phyloP scores from a whole-genome alignment of 2,888 invertebrate genomes.

The Microctonus aethiopoides region DNA sequence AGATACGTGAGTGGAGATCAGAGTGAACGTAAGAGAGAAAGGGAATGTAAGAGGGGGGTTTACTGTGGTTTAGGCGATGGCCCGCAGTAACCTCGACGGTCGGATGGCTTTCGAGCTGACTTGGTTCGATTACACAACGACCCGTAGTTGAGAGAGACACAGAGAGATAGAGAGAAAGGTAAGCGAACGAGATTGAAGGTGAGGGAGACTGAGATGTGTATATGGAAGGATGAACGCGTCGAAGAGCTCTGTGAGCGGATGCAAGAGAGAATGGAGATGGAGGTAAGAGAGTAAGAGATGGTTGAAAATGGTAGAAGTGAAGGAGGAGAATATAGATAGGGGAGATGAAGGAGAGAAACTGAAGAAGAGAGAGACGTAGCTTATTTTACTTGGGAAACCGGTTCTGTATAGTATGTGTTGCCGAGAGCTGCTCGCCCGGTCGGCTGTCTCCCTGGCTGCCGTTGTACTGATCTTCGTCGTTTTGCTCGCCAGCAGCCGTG shows the following conservation, averaged over 20 bases:
- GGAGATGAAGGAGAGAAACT: conserved; percentile 23
- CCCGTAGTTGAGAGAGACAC: conserved; percentile 36
- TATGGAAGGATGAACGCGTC: not conserved
- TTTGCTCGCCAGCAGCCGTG: not conserved
- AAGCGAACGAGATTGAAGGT: conserved; percentile 36
- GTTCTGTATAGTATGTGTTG: conserved; percentile 46
- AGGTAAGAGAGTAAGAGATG: conserved; percentile 18
- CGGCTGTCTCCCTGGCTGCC: conserved; percentile 24
- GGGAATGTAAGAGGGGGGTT: conserved; percentile 26
- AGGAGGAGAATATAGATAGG: not conserved
- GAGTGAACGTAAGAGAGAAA: not conserved
- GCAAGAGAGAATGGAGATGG: conserved; percentile 30
- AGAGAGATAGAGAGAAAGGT: conserved; percentile 22
- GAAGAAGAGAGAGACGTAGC: conserved; percentile 37
- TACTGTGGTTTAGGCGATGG: conserved; percentile 60
- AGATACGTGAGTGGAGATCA: conserved; percentile 1
- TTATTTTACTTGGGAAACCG: conserved; percentile 58
- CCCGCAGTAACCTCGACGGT: conserved; percentile 59
- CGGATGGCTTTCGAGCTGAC: conserved; percentile 44
- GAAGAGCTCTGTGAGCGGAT: conserved; percentile 11
- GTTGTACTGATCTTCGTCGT: conserved; percentile 24
- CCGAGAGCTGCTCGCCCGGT: conserved; percentile 24
- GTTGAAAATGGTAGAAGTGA: not conserved
- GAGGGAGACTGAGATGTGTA: conserved; percentile 32
- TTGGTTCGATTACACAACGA: conserved; percentile 52